phyloP scores from a whole-genome alignment of 1,140 invertebrate species.

The Drosophila saltans region DNA sequence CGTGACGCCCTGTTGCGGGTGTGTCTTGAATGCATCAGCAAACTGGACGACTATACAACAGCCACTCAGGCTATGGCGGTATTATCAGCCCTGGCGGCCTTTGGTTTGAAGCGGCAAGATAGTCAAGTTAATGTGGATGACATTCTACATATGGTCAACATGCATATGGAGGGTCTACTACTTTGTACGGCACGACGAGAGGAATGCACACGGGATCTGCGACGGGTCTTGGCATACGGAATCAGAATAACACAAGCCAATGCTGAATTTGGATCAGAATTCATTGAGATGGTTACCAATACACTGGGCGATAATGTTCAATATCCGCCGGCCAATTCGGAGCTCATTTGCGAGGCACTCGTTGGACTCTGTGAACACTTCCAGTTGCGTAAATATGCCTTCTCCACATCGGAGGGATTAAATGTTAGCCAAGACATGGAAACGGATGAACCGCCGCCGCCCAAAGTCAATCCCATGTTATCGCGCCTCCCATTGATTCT shows the following conservation, averaged over 20 bases:
- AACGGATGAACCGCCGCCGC: slow-evolving; percentile 44
- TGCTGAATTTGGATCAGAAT: slow-evolving; percentile 65
- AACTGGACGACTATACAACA: slow-evolving; percentile 86
- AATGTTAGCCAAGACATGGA: slow-evolving; percentile 58
- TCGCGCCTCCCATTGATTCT: slow-evolving; percentile 69
- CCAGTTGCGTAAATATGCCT: slow-evolving; percentile 70
- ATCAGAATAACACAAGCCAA: slow-evolving; percentile 72
- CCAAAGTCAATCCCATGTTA: slow-evolving; percentile 71
- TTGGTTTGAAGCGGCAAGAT: slow-evolving; percentile 83
- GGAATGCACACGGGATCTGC: slow-evolving; percentile 63
- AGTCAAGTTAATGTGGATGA: slow-evolving; percentile 68
- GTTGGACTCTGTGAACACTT: slow-evolving; percentile 81
- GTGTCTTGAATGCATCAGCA: slow-evolving; percentile 85
- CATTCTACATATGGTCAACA: slow-evolving; percentile 76
- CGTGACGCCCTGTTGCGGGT: slow-evolving; percentile 84
- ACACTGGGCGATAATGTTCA: slow-evolving; percentile 69
- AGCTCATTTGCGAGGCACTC: slow-evolving; percentile 74
- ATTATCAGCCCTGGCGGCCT: slow-evolving; percentile 87
- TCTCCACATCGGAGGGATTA: slow-evolving; percentile 20
- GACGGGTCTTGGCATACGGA: slow-evolving; percentile 68
- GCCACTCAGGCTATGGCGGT: slow-evolving; percentile 89
- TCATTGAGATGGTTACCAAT: slow-evolving; percentile 71
- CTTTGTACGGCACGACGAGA: slow-evolving; percentile 65
- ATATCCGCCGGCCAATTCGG: slow-evolving; percentile 67
- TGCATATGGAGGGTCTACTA: slow-evolving; percentile 81